Percentiles rank a stretch among this genome's conserved stretches.
Evolutionary conservation across 2,797 vertebrate genomes (phyloP).

Genomic region (Scarus forsteni): DNA sequence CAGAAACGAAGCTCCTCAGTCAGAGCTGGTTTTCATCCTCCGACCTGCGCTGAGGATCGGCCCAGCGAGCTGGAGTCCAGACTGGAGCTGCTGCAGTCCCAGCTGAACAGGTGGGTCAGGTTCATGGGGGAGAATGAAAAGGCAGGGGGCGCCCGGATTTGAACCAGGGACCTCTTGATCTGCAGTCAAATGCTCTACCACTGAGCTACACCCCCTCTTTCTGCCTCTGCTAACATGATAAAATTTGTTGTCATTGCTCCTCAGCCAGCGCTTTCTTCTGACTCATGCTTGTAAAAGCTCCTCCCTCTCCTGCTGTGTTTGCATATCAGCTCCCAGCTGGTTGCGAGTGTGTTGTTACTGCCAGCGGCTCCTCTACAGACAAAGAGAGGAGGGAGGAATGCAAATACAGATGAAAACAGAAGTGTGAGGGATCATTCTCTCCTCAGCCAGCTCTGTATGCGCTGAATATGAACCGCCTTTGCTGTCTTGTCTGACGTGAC

Average conservation of each 20-base stretch:
- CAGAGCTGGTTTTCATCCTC: slow-evolving; percentile 70
- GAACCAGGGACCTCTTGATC: slow-evolving; percentile 85
- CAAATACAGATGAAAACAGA: background rate
- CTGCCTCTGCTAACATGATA: accelerated
- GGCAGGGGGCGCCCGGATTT: slow-evolving; percentile 69
- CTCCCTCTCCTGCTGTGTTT: slow-evolving; percentile 20
- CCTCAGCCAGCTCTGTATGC: background rate
- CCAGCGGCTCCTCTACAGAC: background rate
- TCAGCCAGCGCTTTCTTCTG: background rate
- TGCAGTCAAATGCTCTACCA: slow-evolving; percentile 86
- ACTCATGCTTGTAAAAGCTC: background rate
- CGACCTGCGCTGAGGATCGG: slow-evolving; percentile 77
- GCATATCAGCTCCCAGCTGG: slow-evolving; percentile 4
- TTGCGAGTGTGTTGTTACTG: background rate
- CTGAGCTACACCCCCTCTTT: slow-evolving; percentile 83
- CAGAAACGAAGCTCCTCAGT: slow-evolving; percentile 81
- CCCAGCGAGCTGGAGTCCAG: slow-evolving; percentile 89
- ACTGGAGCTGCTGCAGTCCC: slow-evolving; percentile 92
- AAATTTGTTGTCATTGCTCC: accelerated
- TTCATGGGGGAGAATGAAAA: background rate
- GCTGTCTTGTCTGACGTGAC: background rate
- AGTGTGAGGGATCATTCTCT: background rate
- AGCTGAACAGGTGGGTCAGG: slow-evolving; percentile 89
- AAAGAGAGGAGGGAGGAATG: background rate
- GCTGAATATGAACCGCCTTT: background rate